Evolutionary conservation across 2,888 invertebrate genomes (phyloP).

Genomic region (Balanococcus diminutus): DNA sequence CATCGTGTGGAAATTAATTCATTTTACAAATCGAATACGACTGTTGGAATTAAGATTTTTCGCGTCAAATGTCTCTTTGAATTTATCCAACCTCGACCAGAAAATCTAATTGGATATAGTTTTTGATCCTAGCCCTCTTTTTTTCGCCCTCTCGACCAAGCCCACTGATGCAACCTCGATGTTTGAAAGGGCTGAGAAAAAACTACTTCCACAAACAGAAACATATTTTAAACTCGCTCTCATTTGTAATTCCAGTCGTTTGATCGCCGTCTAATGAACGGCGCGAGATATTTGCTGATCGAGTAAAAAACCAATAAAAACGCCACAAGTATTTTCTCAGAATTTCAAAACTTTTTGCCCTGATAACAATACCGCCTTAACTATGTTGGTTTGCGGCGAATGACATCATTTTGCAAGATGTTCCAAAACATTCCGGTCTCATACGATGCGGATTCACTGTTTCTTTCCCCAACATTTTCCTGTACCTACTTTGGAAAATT

Average conservation of each 20-base stretch:
- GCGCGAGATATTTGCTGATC: neutral
- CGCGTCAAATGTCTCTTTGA: conserved; percentile 50
- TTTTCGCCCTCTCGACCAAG: neutral
- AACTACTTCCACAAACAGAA: neutral
- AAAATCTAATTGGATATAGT: conserved; percentile 49
- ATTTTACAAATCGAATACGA: conserved; percentile 42
- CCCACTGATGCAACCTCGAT: neutral
- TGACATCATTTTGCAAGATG: neutral
- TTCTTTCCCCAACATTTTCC: too few relatives aligned
- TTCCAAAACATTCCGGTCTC: neutral
- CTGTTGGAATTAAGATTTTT: conserved; percentile 49
- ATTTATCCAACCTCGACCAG: conserved; percentile 37
- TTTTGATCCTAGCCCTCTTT: conserved; percentile 20
- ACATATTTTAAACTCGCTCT: neutral
- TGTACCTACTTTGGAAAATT: too few relatives aligned
- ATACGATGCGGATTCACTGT: too few relatives aligned
- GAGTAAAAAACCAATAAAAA: neutral
- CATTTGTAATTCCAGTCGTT: conserved; percentile 18
- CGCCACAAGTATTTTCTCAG: neutral
- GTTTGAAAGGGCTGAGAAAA: neutral
- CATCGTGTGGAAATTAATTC: conserved; percentile 25
- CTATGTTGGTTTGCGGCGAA: neutral
- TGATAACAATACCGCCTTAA: neutral
- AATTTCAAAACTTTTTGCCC: neutral
- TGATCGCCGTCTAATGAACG: conserved; percentile 6